phyloP scores from a whole-genome alignment of 2,888 invertebrate genomes.

The Morinoia aosen region DNA sequence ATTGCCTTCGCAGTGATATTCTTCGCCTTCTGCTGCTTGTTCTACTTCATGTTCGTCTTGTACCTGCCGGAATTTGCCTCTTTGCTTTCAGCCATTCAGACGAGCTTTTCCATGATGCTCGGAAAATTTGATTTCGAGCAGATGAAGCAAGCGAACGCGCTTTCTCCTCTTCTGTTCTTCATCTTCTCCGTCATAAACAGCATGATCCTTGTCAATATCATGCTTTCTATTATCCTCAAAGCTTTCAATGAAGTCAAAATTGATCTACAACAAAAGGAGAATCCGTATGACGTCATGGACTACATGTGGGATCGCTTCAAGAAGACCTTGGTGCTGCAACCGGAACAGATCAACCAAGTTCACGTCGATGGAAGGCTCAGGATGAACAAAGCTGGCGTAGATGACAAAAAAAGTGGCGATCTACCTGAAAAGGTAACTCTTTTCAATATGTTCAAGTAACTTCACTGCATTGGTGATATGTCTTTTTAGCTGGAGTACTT shows the following conservation, averaged over 20 bases:
- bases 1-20: constrained; percentile 73
- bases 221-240: constrained; percentile 63
- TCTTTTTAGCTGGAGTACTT: too few relatives aligned
- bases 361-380: background rate
- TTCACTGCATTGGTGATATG: too few relatives aligned
- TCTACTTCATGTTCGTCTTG: constrained; percentile 70
- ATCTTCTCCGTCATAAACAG: constrained; percentile 71
- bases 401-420: background rate
- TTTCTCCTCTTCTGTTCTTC: constrained; percentile 71
- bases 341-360: constrained; percentile 36
- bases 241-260: constrained; percentile 63
- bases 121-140: constrained; percentile 73
- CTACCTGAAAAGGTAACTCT: constrained; percentile 27
- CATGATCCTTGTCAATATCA: constrained; percentile 71
- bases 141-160: constrained; percentile 68
- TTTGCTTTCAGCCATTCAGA: constrained; percentile 71
- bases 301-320: constrained; percentile 55
- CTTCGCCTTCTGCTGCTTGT: constrained; percentile 71
- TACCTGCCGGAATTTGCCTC: constrained; percentile 69
- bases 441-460: background rate
- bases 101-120: constrained; percentile 73
- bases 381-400: background rate
- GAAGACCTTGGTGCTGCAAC: constrained; percentile 51
- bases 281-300: constrained; percentile 62
- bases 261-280: constrained; percentile 56